These are phyloP conservation scores for Seriola quinqueradiata DNA, from an alignment of 2,113 vertebrate species.

Conservation along the genomic window DNA sequence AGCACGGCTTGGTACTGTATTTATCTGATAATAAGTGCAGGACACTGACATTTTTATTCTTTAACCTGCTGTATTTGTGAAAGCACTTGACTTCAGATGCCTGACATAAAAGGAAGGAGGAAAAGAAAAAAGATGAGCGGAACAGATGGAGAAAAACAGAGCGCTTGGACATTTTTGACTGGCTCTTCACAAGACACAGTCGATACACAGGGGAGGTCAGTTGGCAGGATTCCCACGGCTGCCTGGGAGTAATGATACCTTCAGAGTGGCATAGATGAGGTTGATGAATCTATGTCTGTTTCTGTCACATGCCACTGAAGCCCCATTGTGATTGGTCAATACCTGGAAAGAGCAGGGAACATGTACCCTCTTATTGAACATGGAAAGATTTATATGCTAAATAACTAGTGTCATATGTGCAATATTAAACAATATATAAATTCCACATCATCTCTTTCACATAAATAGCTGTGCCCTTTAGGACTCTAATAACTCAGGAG, in stretches of 20 bases:
- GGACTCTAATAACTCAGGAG: not conserved
- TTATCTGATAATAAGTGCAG: slow-evolving; percentile 41
- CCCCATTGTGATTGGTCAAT: slow-evolving; percentile 56
- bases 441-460: not conserved
- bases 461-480: slow-evolving; percentile 19
- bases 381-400: not conserved
- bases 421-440: slow-evolving; percentile 7
- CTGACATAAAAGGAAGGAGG: slow-evolving; percentile 25
- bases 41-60: slow-evolving; percentile 32
- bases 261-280: slow-evolving; percentile 29
- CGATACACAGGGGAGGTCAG: slow-evolving; percentile 32
- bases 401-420: not conserved
- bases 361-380: slow-evolving; percentile 19
- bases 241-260: slow-evolving; percentile 30
- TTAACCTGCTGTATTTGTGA: slow-evolving; percentile 32
- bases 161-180: slow-evolving; percentile 55
- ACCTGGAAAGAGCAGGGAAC: slow-evolving; percentile 66
- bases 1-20: slow-evolving; percentile 47
- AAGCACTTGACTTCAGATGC: slow-evolving; percentile 56
- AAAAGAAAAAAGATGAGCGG: not conserved
- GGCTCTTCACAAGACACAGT: slow-evolving; percentile 57
- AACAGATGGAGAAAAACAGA: slow-evolving; percentile 28
- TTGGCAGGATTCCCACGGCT: slow-evolving; percentile 45
- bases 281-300: slow-evolving; percentile 2
- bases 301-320: slow-evolving; percentile 14